Conservation (phyloP, 1,140 invertebrate species). For the Ganaspis sp. region DNA sequence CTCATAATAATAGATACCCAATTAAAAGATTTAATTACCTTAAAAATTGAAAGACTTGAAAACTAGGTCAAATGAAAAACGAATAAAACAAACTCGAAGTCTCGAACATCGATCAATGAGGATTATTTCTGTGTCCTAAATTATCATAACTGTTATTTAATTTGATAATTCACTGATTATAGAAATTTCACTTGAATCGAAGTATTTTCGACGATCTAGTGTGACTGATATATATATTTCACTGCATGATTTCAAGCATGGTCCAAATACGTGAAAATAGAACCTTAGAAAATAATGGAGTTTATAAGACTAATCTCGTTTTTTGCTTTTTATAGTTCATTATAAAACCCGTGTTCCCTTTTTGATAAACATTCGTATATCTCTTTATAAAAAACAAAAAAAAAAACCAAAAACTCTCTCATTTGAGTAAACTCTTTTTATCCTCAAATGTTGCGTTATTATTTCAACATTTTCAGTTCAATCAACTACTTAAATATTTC, state of each 20-base stretch:
- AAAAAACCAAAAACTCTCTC: slow-evolving; percentile 4
- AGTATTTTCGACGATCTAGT: slow-evolving; percentile 15
- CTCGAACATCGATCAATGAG: slow-evolving; percentile 32
- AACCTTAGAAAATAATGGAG: background rate
- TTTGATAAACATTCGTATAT: slow-evolving; percentile 31
- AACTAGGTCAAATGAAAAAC: background rate
- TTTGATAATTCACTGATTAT: background rate
- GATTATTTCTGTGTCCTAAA: background rate
- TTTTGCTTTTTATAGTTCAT: slow-evolving; percentile 7
- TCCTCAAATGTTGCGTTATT: background rate
- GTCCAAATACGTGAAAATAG: slow-evolving; percentile 38
- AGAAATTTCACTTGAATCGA: slow-evolving; percentile 29
- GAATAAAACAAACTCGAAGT: slow-evolving; percentile 22
- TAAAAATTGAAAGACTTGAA: background rate
- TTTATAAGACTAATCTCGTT: slow-evolving; percentile 10
- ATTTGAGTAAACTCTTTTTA: background rate
- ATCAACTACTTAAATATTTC: background rate
- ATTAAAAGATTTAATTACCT: no score
- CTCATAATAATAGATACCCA: no score
- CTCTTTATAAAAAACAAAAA: slow-evolving; percentile 32
- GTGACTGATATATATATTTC: slow-evolving; percentile 27
- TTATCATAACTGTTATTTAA: background rate
- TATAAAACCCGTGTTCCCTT: background rate
- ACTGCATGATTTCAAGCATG: slow-evolving; percentile 43
- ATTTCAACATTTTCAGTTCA: background rate